Conservation (phyloP, 30 jellyfish, hydroid and myxozoan genomes). For the Turritopsis dohrnii region DNA sequence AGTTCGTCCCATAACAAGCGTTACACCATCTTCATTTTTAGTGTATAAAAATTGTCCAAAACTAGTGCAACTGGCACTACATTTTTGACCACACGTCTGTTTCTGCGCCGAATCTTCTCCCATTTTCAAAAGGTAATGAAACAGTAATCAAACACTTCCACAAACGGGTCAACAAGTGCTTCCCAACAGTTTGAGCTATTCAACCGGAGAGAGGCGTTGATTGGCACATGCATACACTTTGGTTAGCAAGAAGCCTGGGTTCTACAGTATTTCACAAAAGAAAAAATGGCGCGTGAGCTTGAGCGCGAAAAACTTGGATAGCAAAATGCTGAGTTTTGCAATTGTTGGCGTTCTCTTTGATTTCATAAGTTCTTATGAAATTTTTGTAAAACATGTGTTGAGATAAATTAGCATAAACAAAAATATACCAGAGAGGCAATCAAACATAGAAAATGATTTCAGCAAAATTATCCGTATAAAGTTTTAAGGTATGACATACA, state of each 20-base stretch:
- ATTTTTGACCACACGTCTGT: conserved; percentile 44
- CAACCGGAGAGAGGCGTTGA: conserved; percentile 32
- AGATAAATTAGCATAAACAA: too few species aligned
- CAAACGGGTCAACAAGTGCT: conserved; percentile 19
- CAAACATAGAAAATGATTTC: too few species aligned
- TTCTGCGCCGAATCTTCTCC: conserved; percentile 21
- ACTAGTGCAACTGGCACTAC: conserved; percentile 53
- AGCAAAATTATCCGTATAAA: too few species aligned
- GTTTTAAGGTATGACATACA: too few species aligned
- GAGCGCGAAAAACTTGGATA: not conserved
- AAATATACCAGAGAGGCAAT: too few species aligned
- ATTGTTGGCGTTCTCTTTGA: too few species aligned
- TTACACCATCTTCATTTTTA: conserved; percentile 42
- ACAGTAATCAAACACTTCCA: conserved; percentile 1
- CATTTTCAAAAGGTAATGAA: conserved; percentile 34
- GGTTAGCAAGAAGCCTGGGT: conserved; percentile 12
- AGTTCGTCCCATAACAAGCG: conserved; percentile 79
- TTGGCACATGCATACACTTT: conserved; percentile 24
- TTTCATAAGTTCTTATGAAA: too few species aligned
- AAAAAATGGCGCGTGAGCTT: conserved; percentile 19
- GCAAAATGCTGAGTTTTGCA: too few species aligned
- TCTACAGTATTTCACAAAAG: conserved; percentile 9
- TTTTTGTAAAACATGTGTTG: too few species aligned
- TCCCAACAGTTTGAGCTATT: conserved; percentile 3
- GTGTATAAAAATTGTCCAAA: conserved; percentile 77